These are phyloP conservation scores for Melanotaenia boesemani DNA, from an alignment of 2,797 vertebrate genomes.

Conservation along the genomic window DNA sequence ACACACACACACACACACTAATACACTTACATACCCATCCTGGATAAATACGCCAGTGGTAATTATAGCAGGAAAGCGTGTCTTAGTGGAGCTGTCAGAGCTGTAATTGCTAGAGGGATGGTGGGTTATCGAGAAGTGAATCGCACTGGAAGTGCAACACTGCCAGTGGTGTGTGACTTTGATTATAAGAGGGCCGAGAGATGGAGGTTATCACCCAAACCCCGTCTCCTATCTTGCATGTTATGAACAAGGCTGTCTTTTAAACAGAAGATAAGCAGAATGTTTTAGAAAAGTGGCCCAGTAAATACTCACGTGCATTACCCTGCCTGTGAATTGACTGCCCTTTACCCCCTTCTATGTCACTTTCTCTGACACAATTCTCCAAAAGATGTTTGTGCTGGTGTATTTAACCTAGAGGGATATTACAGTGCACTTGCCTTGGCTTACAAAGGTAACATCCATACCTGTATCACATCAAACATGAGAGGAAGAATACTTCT, in stretches of 20 bases:
- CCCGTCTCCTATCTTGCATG: slow-evolving; percentile 66
- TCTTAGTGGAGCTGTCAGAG: slow-evolving; percentile 84
- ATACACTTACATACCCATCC: slow-evolving; percentile 60
- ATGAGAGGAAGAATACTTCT: slow-evolving; percentile 56
- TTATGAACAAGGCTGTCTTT: slow-evolving; percentile 75
- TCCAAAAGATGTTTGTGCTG: slow-evolving; percentile 31
- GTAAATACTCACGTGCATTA: slow-evolving; percentile 53
- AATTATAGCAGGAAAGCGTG: slow-evolving; percentile 82
- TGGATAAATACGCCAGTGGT: slow-evolving; percentile 82
- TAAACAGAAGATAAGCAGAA: slow-evolving; percentile 73
- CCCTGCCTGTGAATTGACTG: slow-evolving; percentile 38
- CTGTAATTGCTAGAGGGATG: slow-evolving; percentile 85
- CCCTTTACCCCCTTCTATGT: neutral
- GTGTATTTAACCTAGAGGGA: slow-evolving; percentile 55
- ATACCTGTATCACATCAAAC: slow-evolving; percentile 74
- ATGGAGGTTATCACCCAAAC: slow-evolving; percentile 75
- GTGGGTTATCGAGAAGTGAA: slow-evolving; percentile 81
- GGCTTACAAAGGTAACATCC: slow-evolving; percentile 61
- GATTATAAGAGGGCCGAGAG: slow-evolving; percentile 78
- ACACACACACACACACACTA: slow-evolving; percentile 12
- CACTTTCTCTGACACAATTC: slow-evolving; percentile 25
- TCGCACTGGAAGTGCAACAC: slow-evolving; percentile 74
- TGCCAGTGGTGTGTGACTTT: slow-evolving; percentile 74
- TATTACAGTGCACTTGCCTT: slow-evolving; percentile 56
- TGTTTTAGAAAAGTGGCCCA: slow-evolving; percentile 43